Base-by-base conservation (phyloP, 2,113 vertebrate species). In the Istiophorus platypterus region DNA sequence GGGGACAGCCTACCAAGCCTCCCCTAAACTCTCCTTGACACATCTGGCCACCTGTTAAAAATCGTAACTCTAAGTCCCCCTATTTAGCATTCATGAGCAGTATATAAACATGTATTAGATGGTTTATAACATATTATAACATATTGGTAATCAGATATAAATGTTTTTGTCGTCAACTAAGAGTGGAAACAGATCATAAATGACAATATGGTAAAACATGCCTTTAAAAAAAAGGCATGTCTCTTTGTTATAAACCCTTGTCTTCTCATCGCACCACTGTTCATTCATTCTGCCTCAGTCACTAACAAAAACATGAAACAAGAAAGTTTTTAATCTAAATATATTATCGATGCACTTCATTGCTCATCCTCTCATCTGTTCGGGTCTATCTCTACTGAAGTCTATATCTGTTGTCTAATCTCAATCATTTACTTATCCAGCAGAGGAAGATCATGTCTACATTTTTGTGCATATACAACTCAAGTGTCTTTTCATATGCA, bases 211-310 rank as follows among this genome's bases (percentile, higher is more conserved):
- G 49, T 10, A n/a, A 52, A 52, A 10, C 22, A 52, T 1, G 2
- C 0, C 20, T 51, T 18, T n/a, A 52, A n/a, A 8, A 2, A 47
- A 1, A 47, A 18, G 45, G 17, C 5, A 18, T 51, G 22, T 34
- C 31, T 34, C 31, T 34, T 34, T 47, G 45, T 17, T 47, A 47
- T 47, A 49, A 49, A 49, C 18, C 18, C 18, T 49, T 57, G 47
- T 57, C 65, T 27, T 34, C 11, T 20, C 2, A 61, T 42, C 24
- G 22, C 39, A 45, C 34, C 34, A 59, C 58, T n/a, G 47, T 31
- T 18, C 45, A 71, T n/a, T n/a, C 37, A 65, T 37, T 86, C 27
- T 67, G 31, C 12, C 24, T 80, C 22, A 59, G 45, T 57, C 42
- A 39, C 42, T 26, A 4, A 17, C 7, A 51, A 45, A 76, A 72